A percentile compares a stretch with the other conserved stretches of the same genome.
Evolutionary conservation across 2,113 vertebrate species (phyloP).

Genomic region (Narcine bancroftii): DNA sequence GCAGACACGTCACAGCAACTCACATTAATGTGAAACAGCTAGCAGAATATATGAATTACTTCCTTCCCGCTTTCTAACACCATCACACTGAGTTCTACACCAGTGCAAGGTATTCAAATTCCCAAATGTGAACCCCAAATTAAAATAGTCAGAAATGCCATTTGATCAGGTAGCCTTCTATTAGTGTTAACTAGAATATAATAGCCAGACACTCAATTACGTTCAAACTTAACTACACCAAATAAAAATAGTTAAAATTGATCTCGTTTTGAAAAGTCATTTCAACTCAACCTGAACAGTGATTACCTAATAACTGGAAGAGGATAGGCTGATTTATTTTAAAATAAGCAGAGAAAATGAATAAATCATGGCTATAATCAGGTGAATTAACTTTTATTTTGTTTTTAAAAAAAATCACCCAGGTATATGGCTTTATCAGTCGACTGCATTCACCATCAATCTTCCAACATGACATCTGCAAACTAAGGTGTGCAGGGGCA

Average conservation of each 20-base stretch:
- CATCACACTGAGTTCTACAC: neutral
- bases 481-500: conserved; percentile 2
- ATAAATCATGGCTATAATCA: neutral
- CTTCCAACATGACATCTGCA: neutral
- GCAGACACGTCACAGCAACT: neutral
- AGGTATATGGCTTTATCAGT: conserved; percentile 16
- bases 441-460: conserved; percentile 1
- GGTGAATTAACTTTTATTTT: neutral
- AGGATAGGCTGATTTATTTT: neutral
- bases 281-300: conserved; percentile 6
- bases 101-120: neutral
- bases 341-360: neutral
- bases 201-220: neutral
- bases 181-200: neutral
- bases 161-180: neutral
- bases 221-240: neutral
- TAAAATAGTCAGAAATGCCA: neutral
- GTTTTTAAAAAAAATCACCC: neutral
- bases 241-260: neutral
- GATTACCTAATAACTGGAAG: neutral
- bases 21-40: neutral
- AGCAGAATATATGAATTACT: neutral
- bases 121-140: neutral
- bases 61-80: conserved; percentile 13
- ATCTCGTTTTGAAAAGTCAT: neutral